Evolutionary conservation across 2,797 vertebrate species (phyloP), one percentile per base, ranked within the genome.

Genomic region (Menidia menidia): DNA sequence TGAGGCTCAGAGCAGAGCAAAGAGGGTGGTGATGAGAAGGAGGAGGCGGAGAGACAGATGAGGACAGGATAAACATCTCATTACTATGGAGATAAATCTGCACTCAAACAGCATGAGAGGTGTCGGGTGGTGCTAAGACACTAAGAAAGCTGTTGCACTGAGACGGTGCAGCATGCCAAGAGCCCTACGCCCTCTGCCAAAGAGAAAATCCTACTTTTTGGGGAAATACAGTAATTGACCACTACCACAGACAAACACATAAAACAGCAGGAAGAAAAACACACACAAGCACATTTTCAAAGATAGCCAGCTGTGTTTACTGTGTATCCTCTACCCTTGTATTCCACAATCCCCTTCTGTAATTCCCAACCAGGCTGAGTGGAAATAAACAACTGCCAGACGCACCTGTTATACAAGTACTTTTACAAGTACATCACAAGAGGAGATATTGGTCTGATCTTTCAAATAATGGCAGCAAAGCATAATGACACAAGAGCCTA

Each of bases 241-340:
- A 51, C 48, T 3, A 64, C 25, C 41, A 55, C 58, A 57, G 78
- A 59, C 18, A 77, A 78, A 72, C 66, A 57, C 25, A 73, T 39
- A 68, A 53, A 67, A 64, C 64, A 64, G 52, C 70, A 63, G 78
- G 70, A 78, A 76, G 30, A 45, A 71, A 81, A 68, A 71, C 68
- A 81, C 51, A 71, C 64, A 75, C 64, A 39, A 7, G 10, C 35
- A 39, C 35, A 39, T 10, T 64, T 6, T 15, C 43, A 73, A 64
- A 75, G 55, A 71, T 33, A 71, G 75, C 69, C 86, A 92, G 87
- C 89, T 92, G 89, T 90, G 88, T 89, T 91, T 91, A 91, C 83
- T 84, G 72, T 81, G 43, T 41, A 70, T 82, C 63, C 54, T 73
- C 64, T 65, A 68, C 64, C 81, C 65, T 65, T 56, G 73, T 76